Percentiles rank a stretch among this genome's conserved stretches.
phyloP scores from a whole-genome alignment of 92 coral and sea anemone species.

The Montipora capitata region DNA sequence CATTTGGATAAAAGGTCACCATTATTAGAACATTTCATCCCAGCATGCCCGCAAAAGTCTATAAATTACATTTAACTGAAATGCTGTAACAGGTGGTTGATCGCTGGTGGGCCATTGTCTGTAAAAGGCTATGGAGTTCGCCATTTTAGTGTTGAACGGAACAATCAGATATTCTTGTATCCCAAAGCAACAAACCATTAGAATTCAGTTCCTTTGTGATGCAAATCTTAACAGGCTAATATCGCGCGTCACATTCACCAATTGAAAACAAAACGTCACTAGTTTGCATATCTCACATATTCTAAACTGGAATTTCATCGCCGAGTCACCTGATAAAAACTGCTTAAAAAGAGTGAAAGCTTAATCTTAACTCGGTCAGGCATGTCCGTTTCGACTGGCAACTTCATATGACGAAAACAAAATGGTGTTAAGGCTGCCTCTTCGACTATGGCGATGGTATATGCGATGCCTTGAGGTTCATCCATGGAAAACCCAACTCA shows the following conservation, averaged over 20 bases:
- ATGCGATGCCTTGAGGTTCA: constrained; percentile 56
- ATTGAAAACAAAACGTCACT: constrained; percentile 1
- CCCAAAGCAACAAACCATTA: background rate
- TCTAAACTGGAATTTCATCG: too few species aligned
- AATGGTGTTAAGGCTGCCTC: constrained; percentile 20
- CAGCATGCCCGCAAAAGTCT: too few species aligned
- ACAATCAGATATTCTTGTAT: background rate
- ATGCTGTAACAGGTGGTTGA: too few species aligned
- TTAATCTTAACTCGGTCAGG: background rate
- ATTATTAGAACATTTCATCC: too few species aligned
- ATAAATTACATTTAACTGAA: too few species aligned
- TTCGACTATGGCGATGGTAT: constrained; percentile 62
- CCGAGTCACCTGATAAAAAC: too few species aligned
- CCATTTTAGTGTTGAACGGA: too few species aligned
- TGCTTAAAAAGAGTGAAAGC: too few species aligned
- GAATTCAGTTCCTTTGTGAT: background rate
- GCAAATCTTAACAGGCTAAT: background rate
- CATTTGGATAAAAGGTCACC: too few species aligned
- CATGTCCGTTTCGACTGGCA: background rate
- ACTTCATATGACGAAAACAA: background rate
- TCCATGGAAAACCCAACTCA: constrained; percentile 84
- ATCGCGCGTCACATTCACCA: background rate
- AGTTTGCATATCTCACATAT: background rate
- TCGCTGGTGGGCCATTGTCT: too few species aligned
- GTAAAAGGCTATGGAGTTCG: too few species aligned